Evolutionary conservation across 2,797 vertebrate species (phyloP).

Genomic region (Kryptopterus vitreolus): DNA sequence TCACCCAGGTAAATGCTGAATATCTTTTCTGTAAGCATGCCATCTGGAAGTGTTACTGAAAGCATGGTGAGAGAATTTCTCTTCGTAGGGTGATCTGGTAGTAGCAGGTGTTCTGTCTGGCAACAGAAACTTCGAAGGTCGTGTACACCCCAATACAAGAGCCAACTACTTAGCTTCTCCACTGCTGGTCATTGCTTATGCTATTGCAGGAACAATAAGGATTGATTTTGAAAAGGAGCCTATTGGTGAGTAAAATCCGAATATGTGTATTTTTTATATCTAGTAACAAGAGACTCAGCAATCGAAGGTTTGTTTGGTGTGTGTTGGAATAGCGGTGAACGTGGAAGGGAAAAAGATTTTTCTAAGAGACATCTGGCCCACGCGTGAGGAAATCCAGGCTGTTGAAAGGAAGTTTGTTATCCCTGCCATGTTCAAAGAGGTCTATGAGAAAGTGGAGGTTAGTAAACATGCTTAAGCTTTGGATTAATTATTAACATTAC

Average conservation of each 20-base stretch:
- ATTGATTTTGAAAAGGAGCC: slow-evolving; percentile 92
- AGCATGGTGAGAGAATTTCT: not conserved
- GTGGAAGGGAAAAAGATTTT: slow-evolving; percentile 82
- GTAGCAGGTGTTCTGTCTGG: slow-evolving; percentile 91
- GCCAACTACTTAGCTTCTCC: slow-evolving; percentile 97
- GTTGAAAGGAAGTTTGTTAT: slow-evolving; percentile 89
- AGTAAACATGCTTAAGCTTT: not conserved
- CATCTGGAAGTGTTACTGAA: not conserved
- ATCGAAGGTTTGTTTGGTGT: not conserved
- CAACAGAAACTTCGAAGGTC: slow-evolving; percentile 96
- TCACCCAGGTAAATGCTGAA: slow-evolving; percentile 79
- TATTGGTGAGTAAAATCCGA: slow-evolving; percentile 76
- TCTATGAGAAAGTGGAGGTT: slow-evolving; percentile 97
- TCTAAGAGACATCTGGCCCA: slow-evolving; percentile 94
- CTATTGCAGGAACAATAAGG: slow-evolving; percentile 88
- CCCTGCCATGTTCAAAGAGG: slow-evolving; percentile 97
- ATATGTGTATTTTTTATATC: not conserved
- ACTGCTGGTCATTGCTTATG: slow-evolving; percentile 92
- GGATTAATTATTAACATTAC: not conserved
- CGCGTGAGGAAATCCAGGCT: slow-evolving; percentile 89
- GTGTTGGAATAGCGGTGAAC: slow-evolving; percentile 74
- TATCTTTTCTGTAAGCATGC: not conserved
- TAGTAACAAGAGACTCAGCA: not conserved
- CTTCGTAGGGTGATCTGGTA: slow-evolving; percentile 85
- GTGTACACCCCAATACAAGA: slow-evolving; percentile 94